Conservation (phyloP, 2,888 invertebrate genomes). For the Muschampia plurimacula region DNA sequence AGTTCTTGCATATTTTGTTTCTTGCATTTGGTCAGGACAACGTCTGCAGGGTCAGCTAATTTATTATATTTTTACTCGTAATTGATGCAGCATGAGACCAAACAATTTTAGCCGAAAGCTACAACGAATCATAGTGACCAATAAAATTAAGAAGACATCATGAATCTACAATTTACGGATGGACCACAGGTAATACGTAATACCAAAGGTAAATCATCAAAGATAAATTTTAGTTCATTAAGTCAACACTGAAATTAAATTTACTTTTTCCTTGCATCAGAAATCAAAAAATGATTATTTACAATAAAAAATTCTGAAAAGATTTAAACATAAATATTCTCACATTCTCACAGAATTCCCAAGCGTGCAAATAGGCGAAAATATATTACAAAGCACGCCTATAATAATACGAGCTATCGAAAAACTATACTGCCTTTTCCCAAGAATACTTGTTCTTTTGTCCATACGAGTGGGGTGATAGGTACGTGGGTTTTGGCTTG, state of each 20-base stretch:
- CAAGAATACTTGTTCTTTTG: conserved; percentile 66
- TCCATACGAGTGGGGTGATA: conserved; percentile 63
- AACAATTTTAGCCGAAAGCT: too few relatives aligned
- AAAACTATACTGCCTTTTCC: conserved; percentile 60
- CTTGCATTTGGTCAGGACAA: too few relatives aligned
- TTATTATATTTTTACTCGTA: too few relatives aligned
- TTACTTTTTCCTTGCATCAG: neutral
- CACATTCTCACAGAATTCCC: neutral
- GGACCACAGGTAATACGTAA: too few relatives aligned
- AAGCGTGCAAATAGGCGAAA: conserved; percentile 44
- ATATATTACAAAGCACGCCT: conserved; percentile 56
- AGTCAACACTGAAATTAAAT: neutral
- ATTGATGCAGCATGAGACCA: too few relatives aligned
- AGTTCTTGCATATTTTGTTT: too few relatives aligned
- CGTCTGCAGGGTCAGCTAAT: too few relatives aligned
- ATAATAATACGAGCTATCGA: conserved; percentile 61
- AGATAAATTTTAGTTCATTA: neutral
- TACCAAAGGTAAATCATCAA: too few relatives aligned
- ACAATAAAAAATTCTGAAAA: neutral
- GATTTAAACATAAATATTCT: neutral
- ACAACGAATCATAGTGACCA: too few relatives aligned
- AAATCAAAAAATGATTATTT: neutral
- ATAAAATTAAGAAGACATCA: too few relatives aligned
- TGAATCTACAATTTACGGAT: too few relatives aligned
- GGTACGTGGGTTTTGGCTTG: conserved; percentile 72